Base-by-base conservation (phyloP, 35 echinoderm and acorn worm genomes). In the Heliocidaris erythrogramma region DNA sequence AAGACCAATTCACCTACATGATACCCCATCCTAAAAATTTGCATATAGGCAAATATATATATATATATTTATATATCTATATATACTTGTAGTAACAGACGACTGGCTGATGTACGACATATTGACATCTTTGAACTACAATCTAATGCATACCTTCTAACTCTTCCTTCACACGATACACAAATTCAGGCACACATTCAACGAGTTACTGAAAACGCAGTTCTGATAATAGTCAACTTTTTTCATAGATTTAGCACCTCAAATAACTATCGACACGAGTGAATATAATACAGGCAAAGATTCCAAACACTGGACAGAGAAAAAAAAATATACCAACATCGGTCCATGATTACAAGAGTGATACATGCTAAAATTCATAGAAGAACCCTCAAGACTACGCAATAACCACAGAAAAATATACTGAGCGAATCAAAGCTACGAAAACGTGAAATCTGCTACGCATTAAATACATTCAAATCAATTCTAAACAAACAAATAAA, bases 11-110 rank as follows among this genome's bases (percentile, higher is more conserved):
- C 65, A 18, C 7, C 65, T 78, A 78, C 65, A 78, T 78, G 65
- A 78, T 78, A 78, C 27, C 18, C 65, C 17, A 78, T n/a, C 18
- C 65, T 78, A 78, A 78, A 78, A 78, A 78, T 78, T 78, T 78
- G 65, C 65, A 78, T 78, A 78, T 78, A 78, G 21, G 65, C 65
- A 78, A 78, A 78, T 78, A 78, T 78, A 78, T 71, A 71, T 42
- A 42, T 42, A 42, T 78, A 78, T 78, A 78, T 78, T 78, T 78
- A 78, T 78, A 78, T 78, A 78, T 78, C 65, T 78, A 78, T 78
- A 27, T 78, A 78, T 78, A 78, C 65, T 78, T 78, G 65, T 27
- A 78, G 14, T 78, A 24, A 78, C 21, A 78, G 65, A 78, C 65
- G 65, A 17, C 65, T 27, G 5, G 65, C 65, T 78, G 65, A 78